Evolutionary conservation across 2,888 invertebrate genomes (phyloP), one percentile per base, ranked within the genome.

Genomic region (Andrena praecox): DNA sequence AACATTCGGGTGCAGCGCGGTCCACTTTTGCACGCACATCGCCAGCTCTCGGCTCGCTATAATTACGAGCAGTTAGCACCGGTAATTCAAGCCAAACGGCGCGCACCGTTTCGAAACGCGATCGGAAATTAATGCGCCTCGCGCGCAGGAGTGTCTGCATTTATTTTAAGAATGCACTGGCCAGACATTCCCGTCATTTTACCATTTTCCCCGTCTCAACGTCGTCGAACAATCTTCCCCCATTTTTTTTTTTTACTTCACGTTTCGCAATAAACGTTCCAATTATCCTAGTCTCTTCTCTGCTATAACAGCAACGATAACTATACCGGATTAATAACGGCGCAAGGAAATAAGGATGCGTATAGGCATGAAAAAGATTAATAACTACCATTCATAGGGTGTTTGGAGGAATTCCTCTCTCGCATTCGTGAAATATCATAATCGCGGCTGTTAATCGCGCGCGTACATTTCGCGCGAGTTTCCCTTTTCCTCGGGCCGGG

Each of bases 51-150:
- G 24, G 54, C 27, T 62, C 29, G 59, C 27, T 52, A 29, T 71
- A 83, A 82, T 83, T 78, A 82, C 24, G 70, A 59, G 59, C 63
- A 79, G 68, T 75, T 82, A 72, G 64, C 60, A 35, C n/a, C 50
- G 59, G 70, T 71, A 71, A 74, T 68, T 82, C 50, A 52, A 56
- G 67, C 67, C 12, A 35, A 73, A 62, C 31, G 71, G 29, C 50
- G 66, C 24, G 24, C 24, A 60, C 50, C 67, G 20, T 73, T 52
- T 66, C 71, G 74, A 73, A 73, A 81, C 71, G 35, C n/a, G 54
- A 74, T 35, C 60, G 59, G 59, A 24, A 60, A 79, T 82, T 79
- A 69, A 66, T 66, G 70, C 20, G 50, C 66, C 31, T 79, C 64
- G 35, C 35, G 27, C 20, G 12, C 16, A 48, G 8, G 56, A 12